These are phyloP conservation scores for Bradypus variegatus DNA, from an alignment of 2,797 vertebrate genomes.

Conservation along the genomic window DNA sequence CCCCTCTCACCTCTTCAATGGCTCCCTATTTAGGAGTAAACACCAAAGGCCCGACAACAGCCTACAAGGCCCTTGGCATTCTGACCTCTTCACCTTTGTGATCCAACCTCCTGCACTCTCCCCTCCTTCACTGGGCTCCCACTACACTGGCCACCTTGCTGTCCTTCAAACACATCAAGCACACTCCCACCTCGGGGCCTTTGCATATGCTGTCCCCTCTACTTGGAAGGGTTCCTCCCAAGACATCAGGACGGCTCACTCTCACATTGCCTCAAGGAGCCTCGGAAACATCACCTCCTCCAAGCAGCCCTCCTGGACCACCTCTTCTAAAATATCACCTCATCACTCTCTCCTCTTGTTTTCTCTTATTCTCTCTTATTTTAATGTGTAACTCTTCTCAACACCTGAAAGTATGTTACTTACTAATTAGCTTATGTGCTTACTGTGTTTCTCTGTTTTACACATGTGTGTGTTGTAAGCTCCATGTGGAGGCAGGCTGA, in stretches of 20 bases:
- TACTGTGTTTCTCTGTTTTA: neutral
- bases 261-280: neutral
- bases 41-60: neutral
- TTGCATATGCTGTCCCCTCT: neutral
- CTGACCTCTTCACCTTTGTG: neutral
- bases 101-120: neutral
- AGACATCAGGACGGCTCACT: neutral
- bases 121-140: neutral
- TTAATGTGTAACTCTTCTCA: neutral
- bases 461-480: neutral
- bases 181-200: neutral
- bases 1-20: neutral
- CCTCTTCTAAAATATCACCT: neutral
- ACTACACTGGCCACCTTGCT: neutral
- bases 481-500: neutral
- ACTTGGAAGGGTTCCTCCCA: neutral
- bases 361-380: neutral
- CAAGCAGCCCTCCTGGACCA: neutral
- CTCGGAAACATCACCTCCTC: neutral
- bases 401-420: neutral
- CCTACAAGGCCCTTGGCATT: neutral
- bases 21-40: neutral
- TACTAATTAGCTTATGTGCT: no score
- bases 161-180: neutral
- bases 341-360: neutral